A percentile compares a stretch with the other conserved stretches of the same genome.
These are phyloP conservation scores for Danio jaintianensis DNA, from an alignment of 2,797 vertebrate species.

Conservation along the genomic window DNA sequence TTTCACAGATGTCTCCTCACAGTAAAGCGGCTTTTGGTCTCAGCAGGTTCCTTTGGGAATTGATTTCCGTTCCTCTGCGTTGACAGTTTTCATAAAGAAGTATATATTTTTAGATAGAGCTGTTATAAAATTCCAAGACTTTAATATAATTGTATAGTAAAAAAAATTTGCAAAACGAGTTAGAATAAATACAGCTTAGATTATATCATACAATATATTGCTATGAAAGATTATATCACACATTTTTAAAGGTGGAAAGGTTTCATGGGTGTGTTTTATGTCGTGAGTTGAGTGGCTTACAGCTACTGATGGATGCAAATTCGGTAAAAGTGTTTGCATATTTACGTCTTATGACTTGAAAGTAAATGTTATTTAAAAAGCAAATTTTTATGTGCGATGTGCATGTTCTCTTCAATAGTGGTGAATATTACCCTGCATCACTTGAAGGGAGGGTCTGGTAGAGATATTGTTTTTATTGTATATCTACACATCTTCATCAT, in stretches of 20 bases:
- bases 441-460: slow-evolving; percentile 20
- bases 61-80: slow-evolving; percentile 53
- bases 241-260: slow-evolving; percentile 13
- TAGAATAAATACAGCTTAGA: slow-evolving; percentile 26
- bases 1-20: slow-evolving; percentile 60
- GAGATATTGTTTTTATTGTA: slow-evolving; percentile 23
- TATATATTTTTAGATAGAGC: slow-evolving; percentile 68
- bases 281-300: slow-evolving; percentile 58
- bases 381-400: slow-evolving; percentile 61
- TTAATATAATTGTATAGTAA: slow-evolving; percentile 61
- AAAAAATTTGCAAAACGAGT: slow-evolving; percentile 45
- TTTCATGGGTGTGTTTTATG: slow-evolving; percentile 30
- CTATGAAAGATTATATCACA: slow-evolving; percentile 43
- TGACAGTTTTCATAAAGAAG: slow-evolving; percentile 58
- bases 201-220: slow-evolving; percentile 44
- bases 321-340: slow-evolving; percentile 35
- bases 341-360: slow-evolving; percentile 41
- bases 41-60: slow-evolving; percentile 45
- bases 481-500: slow-evolving; percentile 23
- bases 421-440: slow-evolving; percentile 13
- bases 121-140: slow-evolving; percentile 59
- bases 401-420: slow-evolving; percentile 64
- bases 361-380: slow-evolving; percentile 47
- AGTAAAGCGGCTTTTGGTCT: slow-evolving; percentile 67
- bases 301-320: slow-evolving; percentile 59